Percentiles rank a stretch among this genome's conserved stretches.
Evolutionary conservation across 30 jellyfish, hydroid and myxozoan genomes (phyloP).

Genomic region (Hydra vulgaris): DNA sequence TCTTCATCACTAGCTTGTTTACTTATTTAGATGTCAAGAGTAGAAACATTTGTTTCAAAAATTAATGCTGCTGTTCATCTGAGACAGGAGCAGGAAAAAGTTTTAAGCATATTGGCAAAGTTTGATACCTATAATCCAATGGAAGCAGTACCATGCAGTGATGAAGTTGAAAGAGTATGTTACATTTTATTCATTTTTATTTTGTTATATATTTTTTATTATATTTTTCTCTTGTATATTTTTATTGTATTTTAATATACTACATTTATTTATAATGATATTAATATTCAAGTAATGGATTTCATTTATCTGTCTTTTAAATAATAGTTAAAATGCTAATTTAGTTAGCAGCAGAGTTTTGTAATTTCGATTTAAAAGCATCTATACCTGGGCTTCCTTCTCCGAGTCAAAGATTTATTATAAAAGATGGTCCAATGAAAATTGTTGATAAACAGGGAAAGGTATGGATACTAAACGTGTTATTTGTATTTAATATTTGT

Average conservation of each 20-base stretch:
- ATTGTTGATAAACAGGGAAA: constrained; percentile 69
- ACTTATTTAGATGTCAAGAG: constrained; percentile 44
- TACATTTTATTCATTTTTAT: background rate
- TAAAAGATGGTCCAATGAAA: constrained; percentile 86
- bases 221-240: background rate
- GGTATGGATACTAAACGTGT: constrained; percentile 29
- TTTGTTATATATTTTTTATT: background rate
- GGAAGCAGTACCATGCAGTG: constrained; percentile 58
- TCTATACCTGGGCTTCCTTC: constrained; percentile 69
- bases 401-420: constrained; percentile 52
- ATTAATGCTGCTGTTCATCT: constrained; percentile 61
- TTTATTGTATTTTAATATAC: background rate
- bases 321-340: too few relatives aligned
- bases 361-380: constrained; percentile 48
- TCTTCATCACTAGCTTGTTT: too few relatives aligned
- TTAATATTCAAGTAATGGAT: background rate
- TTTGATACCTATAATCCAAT: constrained; percentile 73
- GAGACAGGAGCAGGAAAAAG: constrained; percentile 43
- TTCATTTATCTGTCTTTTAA: background rate
- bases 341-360: constrained; percentile 53
- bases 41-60: constrained; percentile 51
- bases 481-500: too few relatives aligned
- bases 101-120: constrained; percentile 22
- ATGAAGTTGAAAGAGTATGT: constrained; percentile 79
- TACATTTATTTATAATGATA: background rate